Evolutionary conservation across 2,888 invertebrate species (phyloP), one percentile per base, ranked within the genome.

Genomic region (Mellilla xanthometata): DNA sequence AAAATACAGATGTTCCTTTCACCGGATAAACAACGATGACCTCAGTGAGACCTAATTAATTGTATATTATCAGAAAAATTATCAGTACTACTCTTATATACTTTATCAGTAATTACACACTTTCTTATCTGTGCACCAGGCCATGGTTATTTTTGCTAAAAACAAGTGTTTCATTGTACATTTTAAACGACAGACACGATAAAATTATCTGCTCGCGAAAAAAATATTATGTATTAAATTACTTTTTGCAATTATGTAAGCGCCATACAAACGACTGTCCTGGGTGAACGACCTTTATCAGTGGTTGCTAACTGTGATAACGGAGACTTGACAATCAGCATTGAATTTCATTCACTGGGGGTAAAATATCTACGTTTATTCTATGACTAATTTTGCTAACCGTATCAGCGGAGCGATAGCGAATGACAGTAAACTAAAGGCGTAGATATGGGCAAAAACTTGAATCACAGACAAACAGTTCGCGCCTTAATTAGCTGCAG

Each of bases 231-330:
- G 52, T 59, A 68, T 67, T 47, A 39, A 53, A 49, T 68, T 65
- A 56, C 64, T 61, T 65, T 68, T 68, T 59, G 56, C 54, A 26
- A 54, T 54, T 55, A 53, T 53, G 49, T 44, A 56, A 63, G 55
- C 52, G 52, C 39, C 30, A 46, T 23, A 19, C 15, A 19, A 19
- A 5, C 3, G 8, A n/a, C 39, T 54, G 49, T 59, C 54, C 55
- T 35, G 68, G 66, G 70, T 72, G 58, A 70, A 67, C 49, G 63
- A 44, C 56, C 69, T 53, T 58, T 72, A 72, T 70, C 70, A 55
- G 39, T 41, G 61, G 68, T 72, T 70, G 62, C 66, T 54, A 71
- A 61, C 60, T 49, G 43, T 40, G 49, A 53, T 62, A 62, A 60
- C 49, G 43, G 39, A 52, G 54, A 58, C 56, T 58, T 46, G 23